These are phyloP conservation scores for Bembecia ichneumoniformis DNA, from an alignment of 2,888 invertebrate genomes.

Conservation along the genomic window DNA sequence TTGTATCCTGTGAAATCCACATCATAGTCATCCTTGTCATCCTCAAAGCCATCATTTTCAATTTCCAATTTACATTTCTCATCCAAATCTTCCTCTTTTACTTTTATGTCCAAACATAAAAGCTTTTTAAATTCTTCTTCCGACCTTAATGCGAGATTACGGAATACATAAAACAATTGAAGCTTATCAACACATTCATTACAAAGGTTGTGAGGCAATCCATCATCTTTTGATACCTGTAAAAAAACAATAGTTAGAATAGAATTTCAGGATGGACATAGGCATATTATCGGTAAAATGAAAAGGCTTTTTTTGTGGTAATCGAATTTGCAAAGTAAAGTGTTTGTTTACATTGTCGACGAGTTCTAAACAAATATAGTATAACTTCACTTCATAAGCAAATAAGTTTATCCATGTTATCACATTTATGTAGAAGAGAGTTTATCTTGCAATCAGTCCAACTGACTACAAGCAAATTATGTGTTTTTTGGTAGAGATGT, in stretches of 20 bases:
- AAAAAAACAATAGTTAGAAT: neutral
- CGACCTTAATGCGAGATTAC: conserved; percentile 35
- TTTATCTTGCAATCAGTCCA: no score
- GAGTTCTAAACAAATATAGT: no score
- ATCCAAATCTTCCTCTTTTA: conserved; percentile 29
- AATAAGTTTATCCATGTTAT: no score
- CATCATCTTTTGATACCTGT: conserved; percentile 62
- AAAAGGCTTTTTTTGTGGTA: no score
- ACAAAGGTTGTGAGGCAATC: conserved; percentile 74
- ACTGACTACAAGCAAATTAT: no score
- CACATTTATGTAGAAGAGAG: no score
- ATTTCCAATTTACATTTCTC: conserved; percentile 17
- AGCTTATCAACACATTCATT: conserved; percentile 63
- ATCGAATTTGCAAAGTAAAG: no score
- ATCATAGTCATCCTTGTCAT: conserved; percentile 8
- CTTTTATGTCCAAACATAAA: conserved; percentile 14
- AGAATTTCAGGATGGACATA: no score
- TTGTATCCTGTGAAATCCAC: neutral
- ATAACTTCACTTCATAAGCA: no score
- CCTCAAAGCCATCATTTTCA: conserved; percentile 6
- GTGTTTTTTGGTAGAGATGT: no score
- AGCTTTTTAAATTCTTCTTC: conserved; percentile 40
- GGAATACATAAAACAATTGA: conserved; percentile 55
- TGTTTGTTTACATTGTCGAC: no score
- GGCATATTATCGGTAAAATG: no score